These are phyloP conservation scores for Olivierus martensii DNA, from an alignment of 1,140 invertebrate genomes.

Conservation along the genomic window DNA sequence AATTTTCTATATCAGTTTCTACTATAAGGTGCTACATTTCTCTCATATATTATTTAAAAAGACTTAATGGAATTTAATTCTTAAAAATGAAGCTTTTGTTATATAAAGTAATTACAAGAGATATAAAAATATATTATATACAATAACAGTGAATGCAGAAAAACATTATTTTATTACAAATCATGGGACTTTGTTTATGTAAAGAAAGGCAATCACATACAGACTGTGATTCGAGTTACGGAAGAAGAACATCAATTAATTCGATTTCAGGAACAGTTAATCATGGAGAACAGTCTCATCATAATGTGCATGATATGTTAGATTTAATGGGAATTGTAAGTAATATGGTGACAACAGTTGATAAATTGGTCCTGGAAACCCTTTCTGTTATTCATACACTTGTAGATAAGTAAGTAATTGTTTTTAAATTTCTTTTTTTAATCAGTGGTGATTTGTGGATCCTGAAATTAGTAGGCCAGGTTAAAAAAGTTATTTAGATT, in stretches of 20 bases:
- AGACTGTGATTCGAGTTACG: slow-evolving; percentile 2
- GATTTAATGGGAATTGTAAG: slow-evolving; percentile 2
- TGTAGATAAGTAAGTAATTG: slow-evolving; percentile 71
- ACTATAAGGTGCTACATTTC: too few relatives aligned
- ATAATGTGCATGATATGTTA: slow-evolving; percentile 2
- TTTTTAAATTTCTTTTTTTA: too few relatives aligned
- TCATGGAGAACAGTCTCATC: neutral
- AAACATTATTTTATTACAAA: too few relatives aligned
- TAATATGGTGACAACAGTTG: slow-evolving; percentile 31
- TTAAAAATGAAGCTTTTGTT: neutral
- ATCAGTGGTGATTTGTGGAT: too few relatives aligned
- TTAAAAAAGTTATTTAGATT: too few relatives aligned
- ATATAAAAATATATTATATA: too few relatives aligned
- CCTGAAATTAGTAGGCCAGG: too few relatives aligned
- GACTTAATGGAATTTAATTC: neutral
- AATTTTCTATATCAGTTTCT: too few relatives aligned
- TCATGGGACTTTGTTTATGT: slow-evolving; percentile 13
- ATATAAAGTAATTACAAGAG: neutral
- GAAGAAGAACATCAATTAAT: slow-evolving; percentile 2
- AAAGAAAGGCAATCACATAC: slow-evolving; percentile 14
- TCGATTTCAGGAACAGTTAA: slow-evolving; percentile 8
- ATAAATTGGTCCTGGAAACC: slow-evolving; percentile 62
- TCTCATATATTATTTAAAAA: neutral
- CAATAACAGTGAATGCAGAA: too few relatives aligned
- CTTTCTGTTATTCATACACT: slow-evolving; percentile 59